These are phyloP conservation scores for Schizothorax lantsangensis DNA, from an alignment of 2,797 vertebrate genomes.

Conservation along the genomic window DNA sequence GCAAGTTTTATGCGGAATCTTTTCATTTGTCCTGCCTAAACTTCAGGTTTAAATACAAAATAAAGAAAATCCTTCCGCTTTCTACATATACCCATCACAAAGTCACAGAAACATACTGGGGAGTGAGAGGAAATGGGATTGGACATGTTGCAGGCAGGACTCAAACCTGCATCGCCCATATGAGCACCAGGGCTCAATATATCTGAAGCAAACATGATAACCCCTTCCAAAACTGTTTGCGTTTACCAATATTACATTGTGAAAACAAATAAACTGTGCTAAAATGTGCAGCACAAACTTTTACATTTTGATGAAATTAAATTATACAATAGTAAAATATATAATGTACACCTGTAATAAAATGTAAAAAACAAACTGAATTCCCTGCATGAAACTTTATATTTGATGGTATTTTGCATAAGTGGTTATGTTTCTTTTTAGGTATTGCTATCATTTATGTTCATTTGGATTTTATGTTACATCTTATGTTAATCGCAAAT, in stretches of 20 bases:
- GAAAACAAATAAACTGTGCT: background rate
- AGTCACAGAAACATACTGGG: background rate
- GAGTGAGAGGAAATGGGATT: background rate
- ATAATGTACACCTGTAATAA: background rate
- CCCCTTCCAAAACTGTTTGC: background rate
- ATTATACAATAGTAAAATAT: background rate
- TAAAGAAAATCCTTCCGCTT: background rate
- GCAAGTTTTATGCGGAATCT: background rate
- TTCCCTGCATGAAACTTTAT: background rate
- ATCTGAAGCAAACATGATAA: background rate
- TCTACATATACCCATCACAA: background rate
- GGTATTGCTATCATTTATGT: background rate
- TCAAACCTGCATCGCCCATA: background rate
- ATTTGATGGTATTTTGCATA: background rate
- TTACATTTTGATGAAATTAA: background rate
- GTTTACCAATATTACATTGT: background rate
- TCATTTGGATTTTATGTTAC: background rate
- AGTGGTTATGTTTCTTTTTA: background rate
- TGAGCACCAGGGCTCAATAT: background rate
- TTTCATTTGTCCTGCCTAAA: background rate
- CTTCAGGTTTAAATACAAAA: background rate
- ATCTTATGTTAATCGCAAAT: background rate
- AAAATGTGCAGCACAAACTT: background rate
- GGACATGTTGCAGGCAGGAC: background rate
- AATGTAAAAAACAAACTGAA: background rate